phyloP scores from a whole-genome alignment of 2,888 invertebrate species.

The Ischnus inquisitorius region DNA sequence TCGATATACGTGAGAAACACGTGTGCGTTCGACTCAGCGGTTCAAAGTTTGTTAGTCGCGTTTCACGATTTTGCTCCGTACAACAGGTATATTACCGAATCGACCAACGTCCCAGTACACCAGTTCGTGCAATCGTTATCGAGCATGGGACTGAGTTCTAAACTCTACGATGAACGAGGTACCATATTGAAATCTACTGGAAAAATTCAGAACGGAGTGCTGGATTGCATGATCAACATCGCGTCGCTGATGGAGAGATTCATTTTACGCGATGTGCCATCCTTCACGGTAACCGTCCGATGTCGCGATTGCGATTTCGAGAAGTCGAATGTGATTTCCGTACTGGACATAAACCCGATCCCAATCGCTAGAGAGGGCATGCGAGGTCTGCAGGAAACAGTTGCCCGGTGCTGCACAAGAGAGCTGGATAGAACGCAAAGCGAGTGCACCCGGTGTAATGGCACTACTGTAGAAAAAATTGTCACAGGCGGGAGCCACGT shows the following conservation, averaged over 20 bases:
- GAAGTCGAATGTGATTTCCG: neutral
- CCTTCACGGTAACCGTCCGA: neutral
- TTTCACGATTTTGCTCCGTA: constrained; percentile 54
- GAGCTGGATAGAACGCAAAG: constrained; percentile 1
- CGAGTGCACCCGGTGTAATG: constrained; percentile 40
- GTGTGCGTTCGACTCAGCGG: constrained; percentile 51
- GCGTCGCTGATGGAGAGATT: constrained; percentile 22
- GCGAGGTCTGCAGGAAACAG: constrained; percentile 49
- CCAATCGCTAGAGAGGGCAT: neutral
- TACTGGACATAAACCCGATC: constrained; percentile 1
- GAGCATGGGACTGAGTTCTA: neutral
- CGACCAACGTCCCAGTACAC: constrained; percentile 24
- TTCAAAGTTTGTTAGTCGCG: constrained; percentile 46
- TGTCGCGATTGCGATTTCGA: neutral
- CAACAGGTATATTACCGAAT: constrained; percentile 31
- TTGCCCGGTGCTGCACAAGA: constrained; percentile 3
- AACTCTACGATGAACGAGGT: constrained; percentile 18
- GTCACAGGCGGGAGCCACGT: constrained; percentile 49
- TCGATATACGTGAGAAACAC: constrained; percentile 36
- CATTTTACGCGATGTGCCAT: constrained; percentile 13
- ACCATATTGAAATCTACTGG: constrained; percentile 1
- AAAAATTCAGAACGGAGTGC: constrained; percentile 16
- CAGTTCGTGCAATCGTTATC: constrained; percentile 50
- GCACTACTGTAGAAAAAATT: constrained; percentile 33
- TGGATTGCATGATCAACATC: constrained; percentile 44